These are phyloP conservation scores for Rhabditoides inermis DNA, from an alignment of 2,888 invertebrate species.

Conservation along the genomic window DNA sequence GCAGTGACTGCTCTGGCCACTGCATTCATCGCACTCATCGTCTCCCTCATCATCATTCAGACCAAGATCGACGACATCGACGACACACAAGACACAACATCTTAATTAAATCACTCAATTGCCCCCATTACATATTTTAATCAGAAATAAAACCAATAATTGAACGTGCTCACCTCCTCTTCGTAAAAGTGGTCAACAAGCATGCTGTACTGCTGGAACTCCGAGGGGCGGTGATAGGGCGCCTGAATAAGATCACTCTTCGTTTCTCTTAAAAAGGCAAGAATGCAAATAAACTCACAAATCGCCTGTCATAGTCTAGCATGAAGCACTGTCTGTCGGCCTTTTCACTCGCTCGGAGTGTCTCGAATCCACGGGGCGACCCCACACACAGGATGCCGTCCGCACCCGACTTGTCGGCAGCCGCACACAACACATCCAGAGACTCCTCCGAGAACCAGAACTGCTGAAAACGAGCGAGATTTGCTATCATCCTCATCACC, in stretches of 20 bases:
- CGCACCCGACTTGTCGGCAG: constrained; percentile 18
- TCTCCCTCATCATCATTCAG: too few species aligned
- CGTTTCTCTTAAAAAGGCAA: neutral
- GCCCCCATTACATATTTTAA: too few species aligned
- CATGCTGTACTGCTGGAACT: constrained; percentile 44
- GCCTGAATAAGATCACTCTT: constrained; percentile 18
- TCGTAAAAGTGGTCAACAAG: constrained; percentile 38
- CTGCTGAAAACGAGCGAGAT: constrained; percentile 29
- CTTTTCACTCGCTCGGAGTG: constrained; percentile 14
- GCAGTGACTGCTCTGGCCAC: too few species aligned
- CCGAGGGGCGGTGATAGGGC: constrained; percentile 26
- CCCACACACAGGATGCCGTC: constrained; percentile 44
- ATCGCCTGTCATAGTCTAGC: constrained; percentile 43
- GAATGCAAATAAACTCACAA: constrained; percentile 20
- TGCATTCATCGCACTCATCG: too few species aligned
- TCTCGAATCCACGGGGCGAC: constrained; percentile 31
- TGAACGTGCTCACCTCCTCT: constrained; percentile 15
- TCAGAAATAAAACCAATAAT: too few species aligned
- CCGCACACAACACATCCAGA: constrained; percentile 21
- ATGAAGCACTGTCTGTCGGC: constrained; percentile 24
- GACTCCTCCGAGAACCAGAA: constrained; percentile 44
- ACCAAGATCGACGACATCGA: too few species aligned
- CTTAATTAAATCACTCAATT: too few species aligned
- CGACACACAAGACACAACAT: too few species aligned
- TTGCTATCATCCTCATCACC: neutral